phyloP scores from a whole-genome alignment of 2,113 vertebrate genomes.

The Scalopus aquaticus region DNA sequence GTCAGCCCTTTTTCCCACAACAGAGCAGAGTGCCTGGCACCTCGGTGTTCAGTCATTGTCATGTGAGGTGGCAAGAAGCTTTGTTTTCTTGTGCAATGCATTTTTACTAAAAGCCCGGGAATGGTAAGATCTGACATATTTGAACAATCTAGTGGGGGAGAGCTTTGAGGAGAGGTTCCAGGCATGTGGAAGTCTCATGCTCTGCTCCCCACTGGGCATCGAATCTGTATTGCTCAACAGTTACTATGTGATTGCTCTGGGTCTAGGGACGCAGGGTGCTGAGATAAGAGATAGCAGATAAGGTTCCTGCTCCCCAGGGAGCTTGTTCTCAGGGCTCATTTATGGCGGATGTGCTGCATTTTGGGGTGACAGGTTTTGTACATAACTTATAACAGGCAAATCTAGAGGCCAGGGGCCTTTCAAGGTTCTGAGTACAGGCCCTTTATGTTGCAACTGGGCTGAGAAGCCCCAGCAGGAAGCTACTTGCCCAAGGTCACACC shows the following conservation, averaged over 20 bases:
- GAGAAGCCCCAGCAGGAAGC: background rate
- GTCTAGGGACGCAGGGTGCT: background rate
- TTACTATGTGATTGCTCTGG: constrained; percentile 25
- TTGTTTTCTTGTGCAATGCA: constrained; percentile 45
- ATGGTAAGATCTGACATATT: constrained; percentile 54
- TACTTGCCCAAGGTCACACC: background rate
- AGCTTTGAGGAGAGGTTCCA: background rate
- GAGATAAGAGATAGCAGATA: constrained; percentile 4
- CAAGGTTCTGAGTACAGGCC: background rate
- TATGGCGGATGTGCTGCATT: background rate
- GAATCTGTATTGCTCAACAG: background rate
- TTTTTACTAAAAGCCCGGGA: constrained; percentile 56
- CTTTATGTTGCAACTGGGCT: background rate
- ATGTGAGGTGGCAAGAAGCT: constrained; percentile 34
- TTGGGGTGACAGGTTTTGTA: background rate
- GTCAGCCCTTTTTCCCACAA: background rate
- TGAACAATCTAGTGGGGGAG: background rate
- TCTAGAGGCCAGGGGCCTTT: background rate
- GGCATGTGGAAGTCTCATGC: background rate
- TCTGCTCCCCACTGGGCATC: background rate
- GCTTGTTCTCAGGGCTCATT: constrained; percentile 48
- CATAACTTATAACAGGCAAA: constrained; percentile 11
- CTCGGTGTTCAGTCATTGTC: constrained; percentile 49
- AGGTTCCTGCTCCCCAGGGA: constrained; percentile 21
- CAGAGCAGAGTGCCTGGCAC: background rate